Percentiles rank a stretch among this genome's conserved stretches.
These are phyloP conservation scores for Drosophila pseudotalamancana DNA, from an alignment of 2,888 invertebrate species.

Conservation along the genomic window DNA sequence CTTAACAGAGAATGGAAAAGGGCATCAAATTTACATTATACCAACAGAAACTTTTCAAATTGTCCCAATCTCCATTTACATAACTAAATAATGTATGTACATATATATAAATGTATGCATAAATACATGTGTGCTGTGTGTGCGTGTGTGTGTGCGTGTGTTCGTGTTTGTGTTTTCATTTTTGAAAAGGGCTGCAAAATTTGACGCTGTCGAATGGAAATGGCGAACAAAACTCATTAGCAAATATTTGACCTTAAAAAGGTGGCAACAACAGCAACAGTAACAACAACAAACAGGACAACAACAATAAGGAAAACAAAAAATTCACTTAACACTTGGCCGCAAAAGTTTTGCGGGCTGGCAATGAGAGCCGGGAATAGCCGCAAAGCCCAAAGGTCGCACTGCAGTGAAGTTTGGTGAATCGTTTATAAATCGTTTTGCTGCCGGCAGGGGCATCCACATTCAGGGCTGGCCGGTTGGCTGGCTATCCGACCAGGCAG, in stretches of 20 bases:
- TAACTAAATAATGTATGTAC: constrained; percentile 45
- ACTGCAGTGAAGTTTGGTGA: constrained; percentile 61
- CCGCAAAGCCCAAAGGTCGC: constrained; percentile 58
- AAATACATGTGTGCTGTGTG: background rate
- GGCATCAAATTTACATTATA: constrained; percentile 31
- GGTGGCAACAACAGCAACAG: constrained; percentile 21
- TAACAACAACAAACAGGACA: constrained; percentile 3
- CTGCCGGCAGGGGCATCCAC: constrained; percentile 17
- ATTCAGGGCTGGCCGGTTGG: constrained; percentile 5
- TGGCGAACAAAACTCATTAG: constrained; percentile 70
- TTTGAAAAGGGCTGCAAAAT: constrained; percentile 45
- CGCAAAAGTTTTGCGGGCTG: constrained; percentile 56
- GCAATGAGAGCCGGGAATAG: constrained; percentile 25
- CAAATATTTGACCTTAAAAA: constrained; percentile 65
- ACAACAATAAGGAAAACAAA: constrained; percentile 9
- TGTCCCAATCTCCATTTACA: constrained; percentile 43
- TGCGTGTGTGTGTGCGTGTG: background rate
- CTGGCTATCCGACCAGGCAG: background rate
- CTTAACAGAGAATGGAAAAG: constrained; percentile 6
- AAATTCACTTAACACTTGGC: constrained; percentile 69
- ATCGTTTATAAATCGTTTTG: constrained; percentile 77
- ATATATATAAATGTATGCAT: background rate
- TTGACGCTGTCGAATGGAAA: constrained; percentile 49
- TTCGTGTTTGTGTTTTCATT: background rate
- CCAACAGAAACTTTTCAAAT: constrained; percentile 24